These are phyloP conservation scores for Orycteropus afer DNA, from an alignment of 2,113 vertebrate genomes.

Conservation along the genomic window DNA sequence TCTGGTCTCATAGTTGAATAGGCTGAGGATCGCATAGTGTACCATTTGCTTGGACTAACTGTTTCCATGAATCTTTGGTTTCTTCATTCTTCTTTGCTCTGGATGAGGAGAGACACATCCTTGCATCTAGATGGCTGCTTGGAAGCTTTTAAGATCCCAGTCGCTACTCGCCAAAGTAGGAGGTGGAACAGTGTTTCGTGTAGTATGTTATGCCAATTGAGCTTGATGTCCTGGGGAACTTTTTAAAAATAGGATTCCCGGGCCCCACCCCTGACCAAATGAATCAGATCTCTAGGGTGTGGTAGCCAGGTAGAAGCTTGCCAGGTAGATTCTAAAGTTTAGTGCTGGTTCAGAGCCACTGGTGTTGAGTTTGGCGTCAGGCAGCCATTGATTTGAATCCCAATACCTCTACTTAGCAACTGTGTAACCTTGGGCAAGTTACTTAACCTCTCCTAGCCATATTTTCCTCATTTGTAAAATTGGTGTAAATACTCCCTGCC, in stretches of 20 bases:
- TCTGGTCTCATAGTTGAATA: no score
- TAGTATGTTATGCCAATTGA: no score
- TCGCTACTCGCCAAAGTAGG: no score
- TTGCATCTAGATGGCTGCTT: no score
- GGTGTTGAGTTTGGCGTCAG: neutral
- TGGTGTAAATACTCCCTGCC: neutral
- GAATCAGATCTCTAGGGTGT: constrained; percentile 1
- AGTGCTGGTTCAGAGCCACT: neutral
- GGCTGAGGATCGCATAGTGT: no score
- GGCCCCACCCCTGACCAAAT: neutral
- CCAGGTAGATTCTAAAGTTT: neutral
- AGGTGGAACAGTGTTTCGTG: no score
- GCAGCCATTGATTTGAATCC: constrained; percentile 12
- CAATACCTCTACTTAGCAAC: neutral
- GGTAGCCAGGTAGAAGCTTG: neutral
- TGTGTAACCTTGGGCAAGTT: neutral
- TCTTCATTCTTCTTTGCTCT: no score
- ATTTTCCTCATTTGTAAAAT: constrained; percentile 14
- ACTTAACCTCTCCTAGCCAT: neutral
- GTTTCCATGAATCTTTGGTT: no score
- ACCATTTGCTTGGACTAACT: no score
- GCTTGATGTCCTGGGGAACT: no score
- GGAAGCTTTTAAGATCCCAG: no score
- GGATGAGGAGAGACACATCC: no score
- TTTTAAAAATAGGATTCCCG: neutral